These are phyloP conservation scores for Vimba vimba DNA, from an alignment of 2,113 vertebrate genomes.

Conservation along the genomic window DNA sequence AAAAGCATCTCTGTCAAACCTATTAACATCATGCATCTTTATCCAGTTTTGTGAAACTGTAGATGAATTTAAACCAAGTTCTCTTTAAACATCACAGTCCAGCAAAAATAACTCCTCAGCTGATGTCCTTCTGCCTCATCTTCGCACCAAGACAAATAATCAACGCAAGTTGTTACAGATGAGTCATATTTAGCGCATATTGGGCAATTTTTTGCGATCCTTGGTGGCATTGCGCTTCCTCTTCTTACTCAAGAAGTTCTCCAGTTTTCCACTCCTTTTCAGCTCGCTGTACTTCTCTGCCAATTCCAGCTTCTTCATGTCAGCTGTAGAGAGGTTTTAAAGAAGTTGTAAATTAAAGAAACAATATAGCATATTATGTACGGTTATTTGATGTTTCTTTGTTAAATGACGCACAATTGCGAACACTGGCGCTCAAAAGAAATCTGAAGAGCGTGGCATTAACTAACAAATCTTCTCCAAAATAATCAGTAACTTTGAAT, in stretches of 20 bases:
- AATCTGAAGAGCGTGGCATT: neutral
- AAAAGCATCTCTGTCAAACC: neutral
- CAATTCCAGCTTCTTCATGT: conserved; percentile 85
- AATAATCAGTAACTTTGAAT: neutral
- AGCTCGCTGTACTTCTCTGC: conserved; percentile 88
- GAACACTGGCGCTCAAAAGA: neutral
- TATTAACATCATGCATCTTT: neutral
- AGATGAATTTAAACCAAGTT: neutral
- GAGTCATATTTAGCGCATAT: neutral
- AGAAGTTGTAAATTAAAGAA: neutral
- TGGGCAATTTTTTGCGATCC: conserved; percentile 85
- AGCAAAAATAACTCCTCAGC: neutral
- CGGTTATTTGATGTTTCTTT: neutral
- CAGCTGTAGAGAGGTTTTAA: conserved; percentile 72
- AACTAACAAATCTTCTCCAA: neutral
- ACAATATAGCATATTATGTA: neutral
- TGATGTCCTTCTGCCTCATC: neutral
- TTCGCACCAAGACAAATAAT: neutral
- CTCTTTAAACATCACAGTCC: neutral
- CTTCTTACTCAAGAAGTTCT: conserved; percentile 91
- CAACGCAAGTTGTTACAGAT: neutral
- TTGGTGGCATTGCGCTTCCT: conserved; percentile 91
- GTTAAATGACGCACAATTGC: neutral
- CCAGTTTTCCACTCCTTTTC: conserved; percentile 90
- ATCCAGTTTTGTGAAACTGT: neutral